Percentiles rank a stretch among this genome's conserved stretches.
Evolutionary conservation across 1,140 invertebrate species (phyloP).

Genomic region (Charaxes varanes): DNA sequence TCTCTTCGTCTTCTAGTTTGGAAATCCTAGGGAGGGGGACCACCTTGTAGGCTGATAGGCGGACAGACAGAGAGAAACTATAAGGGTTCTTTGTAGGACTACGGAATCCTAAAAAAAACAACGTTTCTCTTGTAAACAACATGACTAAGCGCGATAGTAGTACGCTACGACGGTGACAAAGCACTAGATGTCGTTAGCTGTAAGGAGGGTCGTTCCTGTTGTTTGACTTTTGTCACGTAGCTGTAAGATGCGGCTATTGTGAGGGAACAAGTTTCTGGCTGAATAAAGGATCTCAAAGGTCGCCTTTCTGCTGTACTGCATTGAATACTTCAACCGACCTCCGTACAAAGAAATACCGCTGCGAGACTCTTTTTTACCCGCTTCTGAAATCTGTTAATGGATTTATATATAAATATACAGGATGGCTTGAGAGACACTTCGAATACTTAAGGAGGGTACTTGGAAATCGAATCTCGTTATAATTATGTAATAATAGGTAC

Average conservation of each 20-base stretch:
- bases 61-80: too few relatives aligned
- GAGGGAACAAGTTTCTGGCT: conserved; percentile 37
- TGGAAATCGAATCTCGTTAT: too few relatives aligned
- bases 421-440: too few relatives aligned
- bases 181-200: conserved; percentile 1
- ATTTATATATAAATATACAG: conserved; percentile 13
- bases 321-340: conserved; percentile 32
- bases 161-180: not conserved
- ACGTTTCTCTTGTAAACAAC: too few relatives aligned
- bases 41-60: too few relatives aligned
- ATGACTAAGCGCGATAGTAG: conserved; percentile 1
- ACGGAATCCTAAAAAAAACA: too few relatives aligned
- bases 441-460: too few relatives aligned
- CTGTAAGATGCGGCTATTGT: conserved; percentile 25
- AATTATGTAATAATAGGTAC: too few relatives aligned
- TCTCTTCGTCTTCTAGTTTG: too few relatives aligned
- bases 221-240: conserved; percentile 16
- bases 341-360: conserved; percentile 36
- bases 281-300: conserved; percentile 49
- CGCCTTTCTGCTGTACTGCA: conserved; percentile 36
- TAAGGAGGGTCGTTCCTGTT: conserved; percentile 7
- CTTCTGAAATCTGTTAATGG: conserved; percentile 19
- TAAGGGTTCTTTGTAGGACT: too few relatives aligned
- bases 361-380: conserved; percentile 27
- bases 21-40: too few relatives aligned